Base-by-base conservation (phyloP, 53 echinoderm and acorn worm species). In the Antedon mediterranea region DNA sequence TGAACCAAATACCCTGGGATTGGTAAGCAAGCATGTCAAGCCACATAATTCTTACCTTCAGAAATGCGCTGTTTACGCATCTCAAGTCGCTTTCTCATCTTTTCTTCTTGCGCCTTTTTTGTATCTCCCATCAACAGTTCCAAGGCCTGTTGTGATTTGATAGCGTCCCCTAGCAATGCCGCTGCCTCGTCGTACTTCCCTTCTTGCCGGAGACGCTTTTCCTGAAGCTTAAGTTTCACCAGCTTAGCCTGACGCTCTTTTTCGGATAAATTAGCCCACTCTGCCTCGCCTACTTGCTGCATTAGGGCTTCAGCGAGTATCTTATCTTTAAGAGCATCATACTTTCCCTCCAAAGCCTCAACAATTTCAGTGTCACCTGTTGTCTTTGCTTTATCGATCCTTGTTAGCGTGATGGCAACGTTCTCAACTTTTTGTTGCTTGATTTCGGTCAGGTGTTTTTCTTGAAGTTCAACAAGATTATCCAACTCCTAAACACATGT, bases 281-380 rank as follows among this genome's bases (percentile, higher is more conserved):
- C 92, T 20, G 84, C 92, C 30, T 92, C 98, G 29, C 98, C 98
- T 76, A 97, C 98, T 92, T 97, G 92, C 41, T 90, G 89, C 92
- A 97, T 90, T 43, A 97, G 85, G 72, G 98, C 92, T 33, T 97
- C 98, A n/a, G 98, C 84, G 2, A 97, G 84, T 4, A 97, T 79
- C 75, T 97, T 90, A 77, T 97, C 98, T 74, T 84, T 92, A 43
- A 97, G 77, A 3, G 92, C 90, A 84, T 97, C 98, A 82, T 84
- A 97, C 78, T 97, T 97, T 20, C 88, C 92, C 72, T 97, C 88
- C 81, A 93, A 71, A 0, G 98, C 98, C 30, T 97, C 98, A 31
- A 97, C 90, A 30, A 97, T 73, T 76, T 97, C 92, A 74, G 83
- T 85, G 81, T 97, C 98, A 37, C 78, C 89, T 0, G 90, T 85